Conservation (phyloP, 2,888 invertebrate species). For the Watsonalla binaria region DNA sequence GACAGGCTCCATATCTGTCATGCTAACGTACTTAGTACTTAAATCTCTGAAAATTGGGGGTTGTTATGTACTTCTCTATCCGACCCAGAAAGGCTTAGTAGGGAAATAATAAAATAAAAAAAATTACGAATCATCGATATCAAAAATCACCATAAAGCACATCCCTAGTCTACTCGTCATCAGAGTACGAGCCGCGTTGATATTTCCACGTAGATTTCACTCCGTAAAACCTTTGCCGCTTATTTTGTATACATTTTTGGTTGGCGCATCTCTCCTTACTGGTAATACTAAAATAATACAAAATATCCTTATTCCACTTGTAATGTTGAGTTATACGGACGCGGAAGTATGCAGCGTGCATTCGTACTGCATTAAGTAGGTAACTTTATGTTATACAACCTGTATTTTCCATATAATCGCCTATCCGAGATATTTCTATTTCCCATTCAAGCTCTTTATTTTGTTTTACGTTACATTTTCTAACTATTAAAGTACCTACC, state of each 20-base stretch:
- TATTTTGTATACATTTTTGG: constrained; percentile 72
- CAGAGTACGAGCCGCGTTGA: constrained; percentile 70
- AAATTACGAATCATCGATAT: constrained; percentile 26
- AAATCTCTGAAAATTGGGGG: not conserved
- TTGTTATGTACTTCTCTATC: not conserved
- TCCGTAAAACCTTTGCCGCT: constrained; percentile 72
- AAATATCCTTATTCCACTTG: not conserved
- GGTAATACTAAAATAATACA: constrained; percentile 53
- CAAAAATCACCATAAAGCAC: constrained; percentile 18
- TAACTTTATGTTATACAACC: too few species aligned
- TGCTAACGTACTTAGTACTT: too few species aligned
- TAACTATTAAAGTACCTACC: too few species aligned
- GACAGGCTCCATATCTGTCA: too few species aligned
- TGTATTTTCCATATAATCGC: too few species aligned
- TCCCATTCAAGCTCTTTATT: too few species aligned
- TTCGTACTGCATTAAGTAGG: not conserved
- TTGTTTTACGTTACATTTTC: too few species aligned
- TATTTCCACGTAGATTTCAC: constrained; percentile 78
- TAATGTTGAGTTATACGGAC: not conserved
- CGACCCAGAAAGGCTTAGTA: not conserved
- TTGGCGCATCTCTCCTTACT: constrained; percentile 65
- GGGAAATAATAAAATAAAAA: not conserved
- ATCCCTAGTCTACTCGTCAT: constrained; percentile 68
- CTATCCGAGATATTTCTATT: too few species aligned
- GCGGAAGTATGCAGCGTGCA: not conserved